Conservation (phyloP, 1,140 invertebrate genomes). For the Macrobrachium nipponense region DNA sequence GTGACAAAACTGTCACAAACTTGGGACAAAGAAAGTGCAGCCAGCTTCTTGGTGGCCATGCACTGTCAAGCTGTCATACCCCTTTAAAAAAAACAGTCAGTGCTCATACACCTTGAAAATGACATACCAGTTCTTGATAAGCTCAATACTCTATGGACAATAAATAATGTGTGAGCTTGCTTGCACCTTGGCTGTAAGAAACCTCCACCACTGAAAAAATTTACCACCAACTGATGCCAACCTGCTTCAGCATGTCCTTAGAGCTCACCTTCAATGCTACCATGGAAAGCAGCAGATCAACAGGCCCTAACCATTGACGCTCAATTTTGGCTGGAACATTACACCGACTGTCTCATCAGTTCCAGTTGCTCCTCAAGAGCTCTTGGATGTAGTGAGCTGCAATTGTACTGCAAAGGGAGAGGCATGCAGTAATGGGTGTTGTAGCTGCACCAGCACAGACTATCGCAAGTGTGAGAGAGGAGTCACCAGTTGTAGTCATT, state of each 20-base stretch:
- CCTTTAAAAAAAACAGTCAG: not conserved
- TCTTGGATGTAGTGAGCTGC: no score
- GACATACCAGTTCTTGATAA: not conserved
- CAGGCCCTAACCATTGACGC: not conserved
- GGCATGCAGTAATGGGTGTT: no score
- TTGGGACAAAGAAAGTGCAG: slow-evolving; percentile 21
- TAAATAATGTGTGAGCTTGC: slow-evolving; percentile 1
- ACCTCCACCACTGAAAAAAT: no score
- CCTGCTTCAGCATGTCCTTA: no score
- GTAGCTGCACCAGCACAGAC: no score
- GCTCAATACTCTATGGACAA: slow-evolving; percentile 17
- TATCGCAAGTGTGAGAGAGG: no score
- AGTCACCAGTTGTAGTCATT: no score
- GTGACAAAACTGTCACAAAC: not conserved
- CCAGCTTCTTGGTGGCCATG: not conserved
- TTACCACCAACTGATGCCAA: no score
- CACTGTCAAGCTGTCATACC: slow-evolving; percentile 1
- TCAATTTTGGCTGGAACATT: slow-evolving; percentile 14
- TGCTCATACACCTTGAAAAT: not conserved
- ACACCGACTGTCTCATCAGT: no score
- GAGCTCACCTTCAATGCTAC: slow-evolving; percentile 11
- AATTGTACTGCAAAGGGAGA: no score
- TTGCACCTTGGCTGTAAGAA: not conserved
- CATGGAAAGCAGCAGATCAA: slow-evolving; percentile 24
- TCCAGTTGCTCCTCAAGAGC: no score